A percentile compares a stretch with the other conserved stretches of the same genome.
Evolutionary conservation across 2,113 vertebrate genomes (phyloP).

Genomic region (Plectropomus leopardus): DNA sequence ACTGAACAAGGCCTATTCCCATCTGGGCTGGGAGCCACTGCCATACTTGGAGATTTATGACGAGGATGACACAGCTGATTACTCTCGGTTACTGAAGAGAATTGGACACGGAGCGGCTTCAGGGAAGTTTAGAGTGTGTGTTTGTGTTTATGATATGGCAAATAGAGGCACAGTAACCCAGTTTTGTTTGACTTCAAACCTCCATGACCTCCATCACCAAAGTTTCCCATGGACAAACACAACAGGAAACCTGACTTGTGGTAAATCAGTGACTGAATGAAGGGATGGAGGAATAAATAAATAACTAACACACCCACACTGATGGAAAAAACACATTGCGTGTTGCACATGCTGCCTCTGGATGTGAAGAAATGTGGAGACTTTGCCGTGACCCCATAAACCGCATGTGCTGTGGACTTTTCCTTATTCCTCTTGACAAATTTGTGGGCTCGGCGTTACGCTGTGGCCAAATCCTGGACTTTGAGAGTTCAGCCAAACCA

Average conservation of each 20-base stretch:
- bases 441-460: conserved; percentile 69
- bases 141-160: conserved; percentile 64
- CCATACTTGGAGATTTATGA: conserved; percentile 79
- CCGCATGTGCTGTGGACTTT: conserved; percentile 57
- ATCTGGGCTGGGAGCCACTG: conserved; percentile 74
- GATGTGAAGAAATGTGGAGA: conserved; percentile 66
- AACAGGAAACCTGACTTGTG: conserved; percentile 21
- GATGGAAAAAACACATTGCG: conserved; percentile 76
- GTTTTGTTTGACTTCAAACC: conserved; percentile 49
- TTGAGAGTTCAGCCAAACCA: conserved; percentile 81
- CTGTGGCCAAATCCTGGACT: conserved; percentile 70
- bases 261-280: conserved; percentile 36
- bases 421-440: conserved; percentile 75
- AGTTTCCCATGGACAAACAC: conserved; percentile 29
- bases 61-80: conserved; percentile 82
- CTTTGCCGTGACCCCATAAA: conserved; percentile 74
- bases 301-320: conserved; percentile 67
- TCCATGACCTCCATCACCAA: conserved; percentile 10
- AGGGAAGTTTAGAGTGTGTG: conserved; percentile 43
- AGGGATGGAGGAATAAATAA: conserved; percentile 32
- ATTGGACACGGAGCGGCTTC: conserved; percentile 73
- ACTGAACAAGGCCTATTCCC: conserved; percentile 71
- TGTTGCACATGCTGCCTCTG: conserved; percentile 47
- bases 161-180: conserved; percentile 38
- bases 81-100: conserved; percentile 79